Evolutionary conservation across 1,140 invertebrate species (phyloP).

Genomic region (Eriocheir sinensis): DNA sequence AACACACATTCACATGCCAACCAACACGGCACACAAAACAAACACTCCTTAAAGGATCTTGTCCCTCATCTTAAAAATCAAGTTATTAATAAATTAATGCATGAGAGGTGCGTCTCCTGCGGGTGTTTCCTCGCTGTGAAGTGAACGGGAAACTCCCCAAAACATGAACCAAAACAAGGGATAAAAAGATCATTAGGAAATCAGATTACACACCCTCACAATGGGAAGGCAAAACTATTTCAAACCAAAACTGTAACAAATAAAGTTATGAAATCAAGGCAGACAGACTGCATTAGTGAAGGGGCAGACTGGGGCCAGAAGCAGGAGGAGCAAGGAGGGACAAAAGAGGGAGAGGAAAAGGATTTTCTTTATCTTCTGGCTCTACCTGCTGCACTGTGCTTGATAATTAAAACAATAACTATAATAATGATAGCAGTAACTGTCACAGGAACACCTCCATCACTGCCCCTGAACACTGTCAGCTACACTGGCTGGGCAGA

Average conservation of each 20-base stretch:
- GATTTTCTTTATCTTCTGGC: too few relatives aligned
- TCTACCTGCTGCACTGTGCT: too few relatives aligned
- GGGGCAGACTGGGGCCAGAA: neutral
- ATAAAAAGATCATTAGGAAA: conserved; percentile 39
- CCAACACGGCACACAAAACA: conserved; percentile 68
- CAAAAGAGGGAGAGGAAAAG: neutral
- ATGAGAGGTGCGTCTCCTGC: conserved; percentile 38
- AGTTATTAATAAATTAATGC: conserved; percentile 43
- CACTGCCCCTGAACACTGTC: too few relatives aligned
- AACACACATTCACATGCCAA: conserved; percentile 78
- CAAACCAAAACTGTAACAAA: neutral
- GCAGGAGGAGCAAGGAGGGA: neutral
- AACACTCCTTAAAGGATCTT: conserved; percentile 27
- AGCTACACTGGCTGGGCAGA: too few relatives aligned
- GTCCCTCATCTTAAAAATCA: conserved; percentile 36
- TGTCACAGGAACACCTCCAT: too few relatives aligned
- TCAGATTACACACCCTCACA: neutral
- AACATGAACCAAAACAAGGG: neutral
- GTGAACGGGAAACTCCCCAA: conserved; percentile 56
- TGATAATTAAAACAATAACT: too few relatives aligned
- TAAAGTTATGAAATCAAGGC: conserved; percentile 57
- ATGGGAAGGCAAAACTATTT: conserved; percentile 1
- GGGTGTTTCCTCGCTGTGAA: conserved; percentile 61
- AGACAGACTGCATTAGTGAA: conserved; percentile 67
- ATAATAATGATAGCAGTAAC: too few relatives aligned